These are phyloP conservation scores for sheep (Ovis aries) DNA, from an alignment of 2,113 vertebrate species.

Conservation along the genomic window DNA sequence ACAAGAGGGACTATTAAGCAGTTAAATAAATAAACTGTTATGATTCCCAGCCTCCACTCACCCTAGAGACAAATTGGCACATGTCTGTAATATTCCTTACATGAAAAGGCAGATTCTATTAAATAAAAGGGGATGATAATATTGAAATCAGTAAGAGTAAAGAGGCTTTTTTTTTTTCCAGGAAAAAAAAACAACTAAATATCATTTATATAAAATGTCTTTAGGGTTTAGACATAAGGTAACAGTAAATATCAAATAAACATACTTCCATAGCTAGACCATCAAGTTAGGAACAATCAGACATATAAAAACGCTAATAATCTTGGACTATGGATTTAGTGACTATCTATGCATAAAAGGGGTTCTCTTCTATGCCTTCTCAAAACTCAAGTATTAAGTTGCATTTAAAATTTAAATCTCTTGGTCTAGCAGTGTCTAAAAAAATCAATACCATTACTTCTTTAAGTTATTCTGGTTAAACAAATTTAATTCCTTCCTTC, in stretches of 20 bases:
- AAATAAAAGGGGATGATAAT: background rate
- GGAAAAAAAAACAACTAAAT: background rate
- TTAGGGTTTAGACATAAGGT: background rate
- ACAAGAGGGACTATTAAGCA: background rate
- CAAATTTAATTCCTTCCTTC: background rate
- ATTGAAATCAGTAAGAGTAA: background rate
- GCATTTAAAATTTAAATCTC: background rate
- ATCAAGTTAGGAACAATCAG: background rate
- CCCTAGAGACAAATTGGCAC: background rate
- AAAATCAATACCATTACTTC: background rate
- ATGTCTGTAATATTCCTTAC: background rate
- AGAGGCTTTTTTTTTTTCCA: background rate
- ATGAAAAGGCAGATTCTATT: background rate
- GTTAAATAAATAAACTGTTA: constrained; percentile 4
- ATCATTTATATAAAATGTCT: background rate
- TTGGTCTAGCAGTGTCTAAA: background rate
- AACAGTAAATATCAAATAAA: background rate
- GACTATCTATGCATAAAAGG: background rate
- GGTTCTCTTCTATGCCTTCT: background rate
- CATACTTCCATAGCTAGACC: background rate
- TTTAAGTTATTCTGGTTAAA: background rate
- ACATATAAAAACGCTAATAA: background rate
- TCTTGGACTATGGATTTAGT: background rate
- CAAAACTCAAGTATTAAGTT: background rate
- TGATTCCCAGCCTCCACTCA: background rate